A percentile compares a stretch with the other conserved stretches of the same genome.
These are phyloP conservation scores for Campopleginae sp. DNA, from an alignment of 2,888 invertebrate species.

Conservation along the genomic window DNA sequence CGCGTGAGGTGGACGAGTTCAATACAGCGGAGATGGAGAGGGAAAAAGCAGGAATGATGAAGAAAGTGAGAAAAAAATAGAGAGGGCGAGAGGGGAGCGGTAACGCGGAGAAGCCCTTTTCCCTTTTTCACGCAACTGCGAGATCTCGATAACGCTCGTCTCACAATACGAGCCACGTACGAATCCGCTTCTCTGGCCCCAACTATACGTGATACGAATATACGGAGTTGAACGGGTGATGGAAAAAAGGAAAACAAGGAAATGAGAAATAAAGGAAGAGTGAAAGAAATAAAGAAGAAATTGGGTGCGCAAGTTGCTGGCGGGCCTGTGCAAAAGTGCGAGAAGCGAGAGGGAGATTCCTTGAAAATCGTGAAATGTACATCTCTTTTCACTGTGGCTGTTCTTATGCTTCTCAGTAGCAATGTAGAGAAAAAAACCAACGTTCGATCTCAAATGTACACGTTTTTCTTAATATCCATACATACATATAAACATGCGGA, in stretches of 20 bases:
- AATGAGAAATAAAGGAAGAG: constrained; percentile 11
- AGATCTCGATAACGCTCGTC: constrained; percentile 65
- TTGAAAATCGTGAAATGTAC: constrained; percentile 41
- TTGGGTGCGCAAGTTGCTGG: constrained; percentile 13
- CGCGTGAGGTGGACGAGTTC: constrained; percentile 16
- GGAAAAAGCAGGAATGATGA: constrained; percentile 1
- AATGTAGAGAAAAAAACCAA: constrained; percentile 32
- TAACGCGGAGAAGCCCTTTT: constrained; percentile 35
- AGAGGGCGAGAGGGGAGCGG: constrained; percentile 20
- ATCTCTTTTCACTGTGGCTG: constrained; percentile 20
- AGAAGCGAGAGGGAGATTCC: constrained; percentile 17
- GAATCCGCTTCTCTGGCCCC: constrained; percentile 55
- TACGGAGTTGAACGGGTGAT: constrained; percentile 47
- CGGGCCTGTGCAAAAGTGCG: constrained; percentile 3
- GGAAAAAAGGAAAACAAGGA: constrained; percentile 62
- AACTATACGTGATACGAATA: constrained; percentile 76
- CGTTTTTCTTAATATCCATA: constrained; percentile 42
- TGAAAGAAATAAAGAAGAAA: constrained; percentile 16
- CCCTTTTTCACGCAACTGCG: constrained; percentile 50
- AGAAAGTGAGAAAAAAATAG: constrained; percentile 3
- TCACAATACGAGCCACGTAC: constrained; percentile 64
- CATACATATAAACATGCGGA: constrained; percentile 14
- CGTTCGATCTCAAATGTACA: constrained; percentile 46
- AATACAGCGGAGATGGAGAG: constrained; percentile 8
- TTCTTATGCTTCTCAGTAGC: constrained; percentile 14